Evolutionary conservation across 2,113 vertebrate species (phyloP).

Genomic region (Trichechus manatus): DNA sequence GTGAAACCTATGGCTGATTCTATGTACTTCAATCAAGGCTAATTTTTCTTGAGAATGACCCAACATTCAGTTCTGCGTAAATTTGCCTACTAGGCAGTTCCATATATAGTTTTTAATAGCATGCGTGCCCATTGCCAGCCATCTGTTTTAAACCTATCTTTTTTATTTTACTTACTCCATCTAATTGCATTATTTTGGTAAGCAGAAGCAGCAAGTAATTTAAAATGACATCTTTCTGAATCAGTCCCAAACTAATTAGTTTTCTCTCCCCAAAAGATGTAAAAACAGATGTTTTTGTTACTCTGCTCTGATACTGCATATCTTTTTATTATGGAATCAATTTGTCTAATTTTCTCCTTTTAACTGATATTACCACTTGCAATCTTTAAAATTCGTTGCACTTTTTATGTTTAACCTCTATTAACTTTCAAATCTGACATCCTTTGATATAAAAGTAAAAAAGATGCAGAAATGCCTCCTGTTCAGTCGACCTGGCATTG

Average conservation of each 20-base stretch:
- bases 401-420: constrained; percentile 32
- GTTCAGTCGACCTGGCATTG: neutral
- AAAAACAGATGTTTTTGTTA: constrained; percentile 76
- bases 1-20: neutral
- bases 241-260: constrained; percentile 67
- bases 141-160: constrained; percentile 80
- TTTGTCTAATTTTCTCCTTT: constrained; percentile 64
- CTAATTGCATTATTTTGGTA: constrained; percentile 81
- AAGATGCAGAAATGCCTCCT: neutral
- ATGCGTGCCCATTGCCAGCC: constrained; percentile 73
- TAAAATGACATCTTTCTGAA: constrained; percentile 81
- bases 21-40: neutral
- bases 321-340: constrained; percentile 69
- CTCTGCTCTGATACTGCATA: constrained; percentile 43
- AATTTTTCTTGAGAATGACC: constrained; percentile 63
- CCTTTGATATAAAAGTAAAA: neutral
- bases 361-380: constrained; percentile 49
- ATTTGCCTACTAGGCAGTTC: constrained; percentile 67
- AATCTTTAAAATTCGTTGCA: constrained; percentile 46
- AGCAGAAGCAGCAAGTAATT: constrained; percentile 78
- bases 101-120: constrained; percentile 72
- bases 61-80: constrained; percentile 61
- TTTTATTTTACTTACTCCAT: constrained; percentile 78
- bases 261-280: constrained; percentile 46
- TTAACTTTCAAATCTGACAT: constrained; percentile 42